Evolutionary conservation across 2,797 vertebrate genomes (phyloP).

Genomic region (Peromyscus aztecus): DNA sequence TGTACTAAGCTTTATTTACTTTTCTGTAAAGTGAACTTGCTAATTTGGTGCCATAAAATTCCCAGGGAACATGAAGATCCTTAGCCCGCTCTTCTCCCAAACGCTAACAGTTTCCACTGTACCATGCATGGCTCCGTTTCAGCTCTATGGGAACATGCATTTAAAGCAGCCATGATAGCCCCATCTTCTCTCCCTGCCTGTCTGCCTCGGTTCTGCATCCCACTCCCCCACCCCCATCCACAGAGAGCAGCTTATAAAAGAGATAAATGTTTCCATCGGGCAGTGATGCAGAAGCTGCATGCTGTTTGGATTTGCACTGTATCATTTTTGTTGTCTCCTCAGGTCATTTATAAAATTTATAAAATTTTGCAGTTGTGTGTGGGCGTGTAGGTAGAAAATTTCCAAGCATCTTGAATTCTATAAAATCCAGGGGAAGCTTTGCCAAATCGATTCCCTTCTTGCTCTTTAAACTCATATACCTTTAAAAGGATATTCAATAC

Average conservation of each 20-base stretch:
- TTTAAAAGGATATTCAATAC: constrained; percentile 82
- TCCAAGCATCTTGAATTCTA: constrained; percentile 72
- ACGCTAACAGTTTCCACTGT: constrained; percentile 77
- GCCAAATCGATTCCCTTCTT: constrained; percentile 63
- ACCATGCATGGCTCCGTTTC: constrained; percentile 79
- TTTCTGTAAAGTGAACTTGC: constrained; percentile 83
- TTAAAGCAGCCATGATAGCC: constrained; percentile 58
- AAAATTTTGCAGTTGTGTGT: constrained; percentile 57
- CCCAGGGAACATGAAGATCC: constrained; percentile 84
- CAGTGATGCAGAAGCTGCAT: background rate
- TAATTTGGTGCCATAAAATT: constrained; percentile 86
- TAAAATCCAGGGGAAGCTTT: constrained; percentile 66
- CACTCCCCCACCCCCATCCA: background rate
- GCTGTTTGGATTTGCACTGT: constrained; percentile 53
- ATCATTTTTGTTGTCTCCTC: constrained; percentile 43
- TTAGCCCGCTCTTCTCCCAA: constrained; percentile 80
- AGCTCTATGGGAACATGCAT: constrained; percentile 75
- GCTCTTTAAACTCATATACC: constrained; percentile 64
- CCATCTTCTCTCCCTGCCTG: background rate
- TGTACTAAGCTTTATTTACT: constrained; percentile 84
- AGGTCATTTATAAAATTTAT: constrained; percentile 6
- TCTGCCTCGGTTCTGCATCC: background rate
- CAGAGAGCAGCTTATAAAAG: constrained; percentile 45
- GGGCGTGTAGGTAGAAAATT: background rate
- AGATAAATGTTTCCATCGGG: background rate